Percentiles rank a stretch among this genome's conserved stretches.
These are phyloP conservation scores for Brachyopa scutellaris DNA, from an alignment of 2,888 invertebrate genomes.

Conservation along the genomic window DNA sequence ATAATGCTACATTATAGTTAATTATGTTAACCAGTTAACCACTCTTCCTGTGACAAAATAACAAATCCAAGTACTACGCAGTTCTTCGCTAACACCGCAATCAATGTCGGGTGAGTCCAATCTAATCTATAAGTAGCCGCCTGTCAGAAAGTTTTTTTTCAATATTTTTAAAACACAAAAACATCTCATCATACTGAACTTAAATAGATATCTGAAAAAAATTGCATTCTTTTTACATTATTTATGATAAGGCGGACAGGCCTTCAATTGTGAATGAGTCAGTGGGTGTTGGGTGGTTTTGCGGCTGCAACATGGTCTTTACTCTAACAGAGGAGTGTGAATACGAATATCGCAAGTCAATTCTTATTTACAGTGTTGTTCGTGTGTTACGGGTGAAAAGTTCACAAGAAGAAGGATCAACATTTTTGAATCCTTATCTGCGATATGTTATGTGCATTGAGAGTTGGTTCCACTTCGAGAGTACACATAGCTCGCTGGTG, in stretches of 20 bases:
- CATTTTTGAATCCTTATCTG: constrained; percentile 57
- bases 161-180: neutral
- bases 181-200: constrained; percentile 41
- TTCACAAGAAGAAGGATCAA: constrained; percentile 27
- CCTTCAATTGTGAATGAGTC: constrained; percentile 30
- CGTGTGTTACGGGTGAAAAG: constrained; percentile 14
- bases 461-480: constrained; percentile 41
- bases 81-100: constrained; percentile 5
- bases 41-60: neutral
- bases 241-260: constrained; percentile 41
- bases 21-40: constrained; percentile 1
- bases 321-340: neutral
- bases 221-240: constrained; percentile 46
- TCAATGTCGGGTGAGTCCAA: constrained; percentile 2
- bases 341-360: constrained; percentile 42
- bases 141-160: neutral
- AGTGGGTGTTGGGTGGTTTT: neutral
- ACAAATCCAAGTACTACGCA: no score
- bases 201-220: constrained; percentile 33
- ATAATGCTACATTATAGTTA: constrained; percentile 13
- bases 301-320: neutral
- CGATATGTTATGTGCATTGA: constrained; percentile 30
- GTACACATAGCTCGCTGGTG: neutral
- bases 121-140: neutral
- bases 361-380: constrained; percentile 40